These are phyloP conservation scores for Chiroxiphia lanceolata DNA, from an alignment of 2,797 vertebrate genomes.

Conservation along the genomic window DNA sequence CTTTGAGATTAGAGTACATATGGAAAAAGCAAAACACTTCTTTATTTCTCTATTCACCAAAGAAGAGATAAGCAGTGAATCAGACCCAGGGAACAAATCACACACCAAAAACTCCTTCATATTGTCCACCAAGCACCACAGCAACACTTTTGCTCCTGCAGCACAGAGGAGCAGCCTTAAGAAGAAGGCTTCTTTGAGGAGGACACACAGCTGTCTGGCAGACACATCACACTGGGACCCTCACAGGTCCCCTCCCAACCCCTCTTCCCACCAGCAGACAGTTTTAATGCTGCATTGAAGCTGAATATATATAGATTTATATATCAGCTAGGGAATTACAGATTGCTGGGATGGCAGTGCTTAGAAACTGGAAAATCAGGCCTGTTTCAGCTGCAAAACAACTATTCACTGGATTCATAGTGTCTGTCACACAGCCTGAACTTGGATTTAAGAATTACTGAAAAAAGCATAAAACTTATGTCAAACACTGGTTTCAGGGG, in stretches of 20 bases:
- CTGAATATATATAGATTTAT: not conserved
- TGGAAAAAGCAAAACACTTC: not conserved
- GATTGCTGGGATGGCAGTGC: not conserved
- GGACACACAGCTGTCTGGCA: not conserved
- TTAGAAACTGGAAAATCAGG: not conserved
- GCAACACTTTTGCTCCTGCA: not conserved
- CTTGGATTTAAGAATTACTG: not conserved
- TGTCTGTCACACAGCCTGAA: not conserved
- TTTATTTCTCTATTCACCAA: not conserved
- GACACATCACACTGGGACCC: not conserved
- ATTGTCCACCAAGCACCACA: not conserved
- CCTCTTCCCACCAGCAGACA: not conserved
- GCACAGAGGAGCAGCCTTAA: not conserved
- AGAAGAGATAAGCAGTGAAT: not conserved
- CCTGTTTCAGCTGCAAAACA: not conserved
- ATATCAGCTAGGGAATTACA: not conserved
- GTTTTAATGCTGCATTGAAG: not conserved
- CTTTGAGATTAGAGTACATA: not conserved
- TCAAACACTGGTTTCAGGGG: not conserved
- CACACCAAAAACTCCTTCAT: not conserved
- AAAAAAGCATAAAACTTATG: not conserved
- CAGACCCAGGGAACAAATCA: not conserved
- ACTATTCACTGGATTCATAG: not conserved
- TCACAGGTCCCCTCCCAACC: not conserved
- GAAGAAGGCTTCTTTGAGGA: not conserved